Evolutionary conservation across 30 jellyfish, hydroid and myxozoan genomes (phyloP).

Genomic region (Chrysaora quinquecirrha): DNA sequence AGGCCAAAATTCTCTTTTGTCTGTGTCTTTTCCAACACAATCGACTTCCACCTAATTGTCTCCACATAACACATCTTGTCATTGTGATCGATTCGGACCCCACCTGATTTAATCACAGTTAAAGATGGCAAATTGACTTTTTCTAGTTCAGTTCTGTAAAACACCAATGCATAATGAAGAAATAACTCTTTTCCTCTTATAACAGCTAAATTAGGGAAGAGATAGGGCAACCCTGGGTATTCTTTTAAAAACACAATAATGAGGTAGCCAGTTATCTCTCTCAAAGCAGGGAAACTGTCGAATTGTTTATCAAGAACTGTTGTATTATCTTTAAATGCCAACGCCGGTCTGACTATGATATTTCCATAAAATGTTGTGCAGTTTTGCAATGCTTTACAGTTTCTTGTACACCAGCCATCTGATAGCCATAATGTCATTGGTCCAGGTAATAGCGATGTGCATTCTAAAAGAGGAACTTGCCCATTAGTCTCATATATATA

Average conservation of each 20-base stretch:
- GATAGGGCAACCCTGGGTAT: background rate
- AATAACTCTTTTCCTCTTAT: slow-evolving; percentile 72
- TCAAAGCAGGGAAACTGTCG: slow-evolving; percentile 48
- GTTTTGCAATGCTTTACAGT: slow-evolving; percentile 52
- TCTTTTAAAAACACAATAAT: slow-evolving; percentile 41
- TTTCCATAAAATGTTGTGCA: slow-evolving; percentile 82
- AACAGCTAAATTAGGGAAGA: slow-evolving; percentile 85
- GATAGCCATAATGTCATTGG: slow-evolving; percentile 18
- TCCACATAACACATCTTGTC: slow-evolving; percentile 69
- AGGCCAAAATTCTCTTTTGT: slow-evolving; percentile 75
- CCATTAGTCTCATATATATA: too few species aligned
- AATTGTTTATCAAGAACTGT: slow-evolving; percentile 20
- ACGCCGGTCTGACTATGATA: slow-evolving; percentile 55
- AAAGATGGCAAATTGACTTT: slow-evolving; percentile 66
- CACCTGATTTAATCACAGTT: slow-evolving; percentile 79
- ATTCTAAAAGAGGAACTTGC: too few species aligned
- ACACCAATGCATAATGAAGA: slow-evolving; percentile 78
- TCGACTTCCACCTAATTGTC: slow-evolving; percentile 86
- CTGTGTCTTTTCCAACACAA: slow-evolving; percentile 71
- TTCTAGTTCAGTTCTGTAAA: slow-evolving; percentile 45
- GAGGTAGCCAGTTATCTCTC: slow-evolving; percentile 87
- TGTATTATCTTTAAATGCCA: background rate
- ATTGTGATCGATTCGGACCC: slow-evolving; percentile 80
- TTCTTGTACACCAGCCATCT: slow-evolving; percentile 60
- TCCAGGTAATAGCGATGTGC: background rate